Evolutionary conservation across 2,113 vertebrate genomes (phyloP).

Genomic region (Colossoma macropomum): DNA sequence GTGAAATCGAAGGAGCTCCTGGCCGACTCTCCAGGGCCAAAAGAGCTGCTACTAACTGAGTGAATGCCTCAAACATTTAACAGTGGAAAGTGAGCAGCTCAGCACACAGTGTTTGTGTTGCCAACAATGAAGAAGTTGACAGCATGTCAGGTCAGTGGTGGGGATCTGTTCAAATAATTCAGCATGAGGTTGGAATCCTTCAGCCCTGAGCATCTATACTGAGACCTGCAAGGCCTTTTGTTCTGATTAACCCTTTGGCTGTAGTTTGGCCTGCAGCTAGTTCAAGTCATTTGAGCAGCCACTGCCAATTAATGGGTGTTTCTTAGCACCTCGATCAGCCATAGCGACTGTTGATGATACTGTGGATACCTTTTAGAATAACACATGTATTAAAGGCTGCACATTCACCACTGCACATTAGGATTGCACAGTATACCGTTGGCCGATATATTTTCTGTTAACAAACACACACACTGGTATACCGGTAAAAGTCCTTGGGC

Average conservation of each 20-base stretch:
- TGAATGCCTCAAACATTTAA: slow-evolving; percentile 56
- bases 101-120: slow-evolving; percentile 35
- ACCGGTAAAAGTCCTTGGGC: too few relatives aligned
- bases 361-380: neutral
- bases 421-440: neutral
- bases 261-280: neutral
- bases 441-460: neutral
- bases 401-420: neutral
- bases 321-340: neutral
- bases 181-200: slow-evolving; percentile 26
- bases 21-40: slow-evolving; percentile 10
- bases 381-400: neutral
- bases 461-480: too few relatives aligned
- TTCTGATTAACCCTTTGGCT: slow-evolving; percentile 18
- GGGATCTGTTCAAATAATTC: slow-evolving; percentile 39
- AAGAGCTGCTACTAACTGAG: slow-evolving; percentile 23
- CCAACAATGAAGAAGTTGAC: slow-evolving; percentile 39
- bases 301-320: neutral
- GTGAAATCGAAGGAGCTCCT: slow-evolving; percentile 23
- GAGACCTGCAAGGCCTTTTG: slow-evolving; percentile 12
- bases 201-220: neutral
- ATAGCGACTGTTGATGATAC: neutral
- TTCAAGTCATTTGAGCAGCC: slow-evolving; percentile 16
- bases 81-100: slow-evolving; percentile 47
- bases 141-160: slow-evolving; percentile 42